Evolutionary conservation across 2,797 vertebrate genomes (phyloP).

Genomic region (Erpetoichthys calabaricus): DNA sequence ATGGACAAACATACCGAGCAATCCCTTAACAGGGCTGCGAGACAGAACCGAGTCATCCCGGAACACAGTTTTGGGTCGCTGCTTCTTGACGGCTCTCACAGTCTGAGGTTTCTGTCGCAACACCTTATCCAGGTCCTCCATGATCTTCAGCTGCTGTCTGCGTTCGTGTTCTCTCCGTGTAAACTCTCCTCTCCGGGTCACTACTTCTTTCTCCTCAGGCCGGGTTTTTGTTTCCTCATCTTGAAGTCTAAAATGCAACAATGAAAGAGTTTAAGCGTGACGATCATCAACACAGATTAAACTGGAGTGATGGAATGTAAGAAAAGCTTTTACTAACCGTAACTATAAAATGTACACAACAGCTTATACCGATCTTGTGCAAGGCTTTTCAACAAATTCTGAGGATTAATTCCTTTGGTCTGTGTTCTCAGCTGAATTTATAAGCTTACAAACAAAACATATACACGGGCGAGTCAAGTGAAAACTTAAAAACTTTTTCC

Average conservation of each 20-base stretch:
- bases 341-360: too few relatives aligned
- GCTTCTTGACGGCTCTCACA: constrained; percentile 57
- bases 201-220: constrained; percentile 26
- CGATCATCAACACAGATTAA: too few relatives aligned
- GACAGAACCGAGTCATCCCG: constrained; percentile 73
- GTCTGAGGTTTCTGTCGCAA: constrained; percentile 65
- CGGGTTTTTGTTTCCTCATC: constrained; percentile 20
- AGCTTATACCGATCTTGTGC: too few relatives aligned
- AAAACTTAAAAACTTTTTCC: too few relatives aligned
- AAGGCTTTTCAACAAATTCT: too few relatives aligned
- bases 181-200: constrained; percentile 60
- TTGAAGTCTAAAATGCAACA: constrained; percentile 36
- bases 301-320: too few relatives aligned
- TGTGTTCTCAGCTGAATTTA: background rate
- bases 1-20: constrained; percentile 48
- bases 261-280: background rate
- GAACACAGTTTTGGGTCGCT: constrained; percentile 73
- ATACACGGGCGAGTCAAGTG: too few relatives aligned
- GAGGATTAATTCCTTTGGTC: too few relatives aligned
- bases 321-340: too few relatives aligned
- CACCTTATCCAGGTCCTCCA: constrained; percentile 83
- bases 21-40: constrained; percentile 67
- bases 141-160: constrained; percentile 75
- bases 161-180: constrained; percentile 70
- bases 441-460: background rate